Base-by-base conservation (phyloP, 2,888 invertebrate genomes). In the Pteria penguin region DNA sequence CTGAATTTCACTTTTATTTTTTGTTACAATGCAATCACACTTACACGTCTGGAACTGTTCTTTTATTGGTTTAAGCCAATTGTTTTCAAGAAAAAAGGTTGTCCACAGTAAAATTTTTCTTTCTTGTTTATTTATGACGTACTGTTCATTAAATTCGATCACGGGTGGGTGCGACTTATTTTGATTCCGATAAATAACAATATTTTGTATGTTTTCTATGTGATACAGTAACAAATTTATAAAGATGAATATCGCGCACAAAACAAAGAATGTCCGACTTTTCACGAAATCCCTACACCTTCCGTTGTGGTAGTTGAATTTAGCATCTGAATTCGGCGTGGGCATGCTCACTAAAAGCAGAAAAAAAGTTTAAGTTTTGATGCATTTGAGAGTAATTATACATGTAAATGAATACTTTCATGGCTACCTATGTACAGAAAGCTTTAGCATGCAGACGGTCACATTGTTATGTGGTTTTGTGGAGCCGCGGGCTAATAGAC, bases 1-100 rank as follows among this genome's bases (percentile, higher is more conserved):
- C 22, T 57, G 52, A 14, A 79, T 76, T 3, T 75, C 72, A 11
- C 14, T 52, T 66, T 71, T 79, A 54, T 81, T 70, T 11, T 31
- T 33, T 4, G 77, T 79, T 0, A 73, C 32, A n/a, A 27, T 52
- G 52, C 79, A 79, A 31, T 67, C 62, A 18, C 58, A 62, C 2
- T 65, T 61, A 69, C 76, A 79, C 14, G 5, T 55, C 11, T 67
- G 8, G 57, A 67, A 31, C 32, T 63, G 63, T 0, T 14, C 31
- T 26, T 60, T 24, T 14, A 60, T 18, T 8, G 14, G 24, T 18
- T 14, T 24, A 60, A 60, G 14, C 60, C 60, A 60, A 8, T n/a
- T 11, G 3, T n/a, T 11, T 11, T 24, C 11, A 8, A 60, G 27
- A 18, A 60, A 60, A 45, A 45, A 45, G 8, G 45, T 45, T 45